A percentile compares a stretch with the other conserved stretches of the same genome.
Conservation (phyloP, 1,140 invertebrate genomes). For the Drosophila eugracilis region DNA sequence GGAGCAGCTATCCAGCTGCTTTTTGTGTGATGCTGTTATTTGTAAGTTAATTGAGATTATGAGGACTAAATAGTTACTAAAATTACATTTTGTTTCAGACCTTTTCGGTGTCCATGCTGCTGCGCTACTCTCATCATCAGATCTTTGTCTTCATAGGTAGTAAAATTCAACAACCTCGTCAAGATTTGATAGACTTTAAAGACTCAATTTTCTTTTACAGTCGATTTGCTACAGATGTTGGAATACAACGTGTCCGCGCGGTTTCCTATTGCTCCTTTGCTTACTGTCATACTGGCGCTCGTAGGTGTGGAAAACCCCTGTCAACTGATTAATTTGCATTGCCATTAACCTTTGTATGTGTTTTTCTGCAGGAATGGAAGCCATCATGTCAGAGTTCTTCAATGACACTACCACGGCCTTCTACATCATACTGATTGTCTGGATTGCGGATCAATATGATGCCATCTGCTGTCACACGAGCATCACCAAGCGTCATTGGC, state of each 20-base stretch:
- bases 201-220: constrained; percentile 86
- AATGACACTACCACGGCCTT: constrained; percentile 99
- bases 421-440: constrained; percentile 99
- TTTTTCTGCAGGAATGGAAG: constrained; percentile 95
- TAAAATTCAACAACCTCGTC: constrained; percentile 71
- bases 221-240: constrained; percentile 98
- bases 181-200: not conserved
- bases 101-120: constrained; percentile 98
- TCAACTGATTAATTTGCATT: constrained; percentile 12
- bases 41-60: constrained; percentile 90
- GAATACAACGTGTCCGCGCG: constrained; percentile 97
- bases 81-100: constrained; percentile 88
- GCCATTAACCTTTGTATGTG: constrained; percentile 13
- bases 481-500: constrained; percentile 98
- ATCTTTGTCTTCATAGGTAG: constrained; percentile 99
- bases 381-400: constrained; percentile 99
- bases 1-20: constrained; percentile 96
- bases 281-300: constrained; percentile 98
- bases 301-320: constrained; percentile 92
- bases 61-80: not conserved
- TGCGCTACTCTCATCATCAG: constrained; percentile 99
- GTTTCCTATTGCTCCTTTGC: constrained; percentile 97
- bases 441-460: constrained; percentile 99
- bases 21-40: constrained; percentile 99
- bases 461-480: constrained; percentile 98